Base-by-base conservation (phyloP, 2,113 vertebrate genomes). In the Malurus melanocephalus region DNA sequence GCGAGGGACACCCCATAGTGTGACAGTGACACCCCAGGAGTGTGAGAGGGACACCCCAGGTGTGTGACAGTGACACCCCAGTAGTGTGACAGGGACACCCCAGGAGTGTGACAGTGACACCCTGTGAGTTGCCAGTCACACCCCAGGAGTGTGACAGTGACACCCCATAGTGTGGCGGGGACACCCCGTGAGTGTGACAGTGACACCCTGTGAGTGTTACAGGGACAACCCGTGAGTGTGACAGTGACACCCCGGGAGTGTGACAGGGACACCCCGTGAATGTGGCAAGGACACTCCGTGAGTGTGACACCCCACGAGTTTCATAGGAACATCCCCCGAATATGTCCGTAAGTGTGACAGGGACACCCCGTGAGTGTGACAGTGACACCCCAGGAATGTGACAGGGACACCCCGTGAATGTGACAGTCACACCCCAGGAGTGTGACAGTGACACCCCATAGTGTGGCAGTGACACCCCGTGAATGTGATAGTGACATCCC, bases 301-400 rank as follows among this genome's bases (percentile, higher is more conserved):
- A 33, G 10, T 16, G 48, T 52, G 48, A 7, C 43, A 66, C 35
- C 35, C 35, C 35, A 35, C 35, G 35, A 35, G 35, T 35, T 35
- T 35, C 35, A 35, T 35, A 35, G 35, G 35, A 35, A 35, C 35
- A 35, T 35, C 35, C 35, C 35, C 35, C 35, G 35, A 35, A 35
- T 35, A 35, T 35, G 35, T 35, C 35, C 35, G 35, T n/a, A 35
- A 35, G 35, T 35, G 35, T 35, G 52, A 1, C 30, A 26, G 16
- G 2, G 42, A 56, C 40, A 45, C 23, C 7, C 5, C 1, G 0
- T 5, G 21, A 24, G 0, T 6, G 11, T 8, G 42, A 0, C 32
- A 28, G 32, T 7, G 33, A 38, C 24, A 38, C 30, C 30, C 57
- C 1, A 7, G 6, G 6, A 17, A 1, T 7, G 7, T 24, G 21